Conservation (phyloP, 2,797 vertebrate species). For the Triplophysa yarkandensis region DNA sequence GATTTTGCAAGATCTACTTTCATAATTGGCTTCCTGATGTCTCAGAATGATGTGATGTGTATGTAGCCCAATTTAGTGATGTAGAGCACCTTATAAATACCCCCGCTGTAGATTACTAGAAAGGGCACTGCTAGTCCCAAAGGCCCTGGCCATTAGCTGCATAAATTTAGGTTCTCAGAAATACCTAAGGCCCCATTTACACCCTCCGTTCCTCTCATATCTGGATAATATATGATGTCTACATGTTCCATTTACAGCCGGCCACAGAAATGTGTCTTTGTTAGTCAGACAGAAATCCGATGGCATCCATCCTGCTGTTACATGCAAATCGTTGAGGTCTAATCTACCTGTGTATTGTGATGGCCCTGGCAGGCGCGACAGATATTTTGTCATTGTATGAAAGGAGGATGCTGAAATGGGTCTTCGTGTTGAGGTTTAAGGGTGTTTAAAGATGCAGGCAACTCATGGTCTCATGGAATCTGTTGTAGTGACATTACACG, state of each 20-base stretch:
- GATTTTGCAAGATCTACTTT: background rate
- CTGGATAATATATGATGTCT: conserved; percentile 38
- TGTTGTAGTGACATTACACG: background rate
- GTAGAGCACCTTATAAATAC: background rate
- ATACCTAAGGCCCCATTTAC: conserved; percentile 17
- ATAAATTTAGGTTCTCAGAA: conserved; percentile 13
- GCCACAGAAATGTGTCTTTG: conserved; percentile 21
- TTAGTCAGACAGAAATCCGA: conserved; percentile 37
- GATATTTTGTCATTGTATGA: conserved; percentile 25
- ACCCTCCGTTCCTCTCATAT: conserved; percentile 19
- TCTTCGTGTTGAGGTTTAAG: background rate
- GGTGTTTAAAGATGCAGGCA: background rate
- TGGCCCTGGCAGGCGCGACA: background rate
- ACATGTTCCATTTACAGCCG: conserved; percentile 26
- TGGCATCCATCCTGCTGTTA: conserved; percentile 20
- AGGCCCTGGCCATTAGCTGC: background rate
- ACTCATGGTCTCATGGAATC: background rate
- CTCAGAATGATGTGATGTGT: background rate
- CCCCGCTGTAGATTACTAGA: conserved; percentile 1
- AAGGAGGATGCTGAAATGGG: background rate
- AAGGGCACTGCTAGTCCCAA: conserved; percentile 15
- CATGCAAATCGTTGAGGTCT: conserved; percentile 17
- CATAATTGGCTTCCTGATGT: background rate
- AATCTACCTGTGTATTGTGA: conserved; percentile 14
- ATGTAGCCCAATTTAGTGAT: background rate